phyloP scores from a whole-genome alignment of 2,113 vertebrate species.

The Urocitellus parryii region DNA sequence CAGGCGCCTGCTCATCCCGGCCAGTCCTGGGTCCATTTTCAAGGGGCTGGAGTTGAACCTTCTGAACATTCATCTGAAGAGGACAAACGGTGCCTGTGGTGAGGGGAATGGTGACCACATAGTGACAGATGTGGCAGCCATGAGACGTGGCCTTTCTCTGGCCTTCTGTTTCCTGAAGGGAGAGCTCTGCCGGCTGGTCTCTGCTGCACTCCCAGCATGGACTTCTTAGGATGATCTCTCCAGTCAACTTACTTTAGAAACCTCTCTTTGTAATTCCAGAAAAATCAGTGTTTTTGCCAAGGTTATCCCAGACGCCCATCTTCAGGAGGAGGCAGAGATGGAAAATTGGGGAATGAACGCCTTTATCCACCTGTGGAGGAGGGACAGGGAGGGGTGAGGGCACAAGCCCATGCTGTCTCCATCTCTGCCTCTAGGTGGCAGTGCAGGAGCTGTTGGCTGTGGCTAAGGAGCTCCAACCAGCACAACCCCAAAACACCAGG shows the following conservation, averaged over 20 bases:
- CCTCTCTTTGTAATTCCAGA: conserved; percentile 88
- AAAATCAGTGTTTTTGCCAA: conserved; percentile 88
- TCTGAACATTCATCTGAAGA: not conserved
- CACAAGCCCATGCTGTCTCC: not conserved
- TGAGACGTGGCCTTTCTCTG: not conserved
- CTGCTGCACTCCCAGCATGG: not conserved
- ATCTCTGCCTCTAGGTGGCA: not conserved
- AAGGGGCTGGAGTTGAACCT: not conserved
- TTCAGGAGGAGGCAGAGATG: conserved; percentile 86
- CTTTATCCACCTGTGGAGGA: conserved; percentile 78
- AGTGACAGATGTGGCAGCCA: not conserved
- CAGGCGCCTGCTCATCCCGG: accelerated
- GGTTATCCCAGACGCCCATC: conserved; percentile 89
- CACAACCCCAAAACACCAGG: not conserved
- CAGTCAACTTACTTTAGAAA: conserved; percentile 89
- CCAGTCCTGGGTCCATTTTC: accelerated
- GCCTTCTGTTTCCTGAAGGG: not conserved
- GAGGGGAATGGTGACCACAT: not conserved
- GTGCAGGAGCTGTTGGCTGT: not conserved
- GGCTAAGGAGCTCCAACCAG: not conserved
- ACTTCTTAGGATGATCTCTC: not conserved
- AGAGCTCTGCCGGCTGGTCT: accelerated
- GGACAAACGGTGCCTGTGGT: no score
- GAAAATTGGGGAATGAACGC: conserved; percentile 88
- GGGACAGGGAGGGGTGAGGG: not conserved